These are phyloP conservation scores for Aselliscus stoliczkanus DNA, from an alignment of 2,797 vertebrate genomes.

Conservation along the genomic window DNA sequence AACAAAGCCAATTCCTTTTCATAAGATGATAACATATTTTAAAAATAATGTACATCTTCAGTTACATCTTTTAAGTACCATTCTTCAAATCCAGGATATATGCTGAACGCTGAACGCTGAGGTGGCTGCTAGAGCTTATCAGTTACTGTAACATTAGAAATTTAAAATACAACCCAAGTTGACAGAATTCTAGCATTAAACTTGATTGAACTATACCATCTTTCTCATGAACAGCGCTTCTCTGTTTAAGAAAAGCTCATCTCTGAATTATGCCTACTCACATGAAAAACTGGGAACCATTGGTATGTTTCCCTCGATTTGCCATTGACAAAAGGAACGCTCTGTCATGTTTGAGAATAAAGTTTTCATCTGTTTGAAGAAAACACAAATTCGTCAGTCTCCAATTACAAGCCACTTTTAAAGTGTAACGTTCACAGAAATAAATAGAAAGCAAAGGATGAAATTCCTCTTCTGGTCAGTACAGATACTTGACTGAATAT, in stretches of 20 bases:
- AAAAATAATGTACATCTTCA: slow-evolving; percentile 19
- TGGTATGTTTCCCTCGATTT: slow-evolving; percentile 99
- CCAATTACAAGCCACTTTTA: slow-evolving; percentile 49
- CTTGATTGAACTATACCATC: slow-evolving; percentile 76
- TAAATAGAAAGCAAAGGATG: slow-evolving; percentile 75
- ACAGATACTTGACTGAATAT: slow-evolving; percentile 70
- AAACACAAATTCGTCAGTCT: slow-evolving; percentile 82
- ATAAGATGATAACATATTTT: not conserved
- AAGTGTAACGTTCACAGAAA: slow-evolving; percentile 68
- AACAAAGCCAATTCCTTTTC: slow-evolving; percentile 6
- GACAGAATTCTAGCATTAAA: not conserved
- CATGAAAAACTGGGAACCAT: slow-evolving; percentile 99
- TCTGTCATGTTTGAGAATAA: slow-evolving; percentile 99
- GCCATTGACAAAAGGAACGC: slow-evolving; percentile 99
- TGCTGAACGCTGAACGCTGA: not conserved
- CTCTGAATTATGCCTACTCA: slow-evolving; percentile 85
- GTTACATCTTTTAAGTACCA: not conserved
- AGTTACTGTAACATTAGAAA: not conserved
- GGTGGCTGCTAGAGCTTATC: not conserved
- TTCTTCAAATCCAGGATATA: slow-evolving; percentile 20
- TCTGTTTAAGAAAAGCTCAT: slow-evolving; percentile 77
- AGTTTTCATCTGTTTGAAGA: slow-evolving; percentile 96
- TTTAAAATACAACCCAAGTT: not conserved
- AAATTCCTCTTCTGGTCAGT: slow-evolving; percentile 78
- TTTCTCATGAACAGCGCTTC: slow-evolving; percentile 86